These are phyloP conservation scores for Paramisgurnus dabryanus DNA, from an alignment of 2,113 vertebrate genomes.

Conservation along the genomic window DNA sequence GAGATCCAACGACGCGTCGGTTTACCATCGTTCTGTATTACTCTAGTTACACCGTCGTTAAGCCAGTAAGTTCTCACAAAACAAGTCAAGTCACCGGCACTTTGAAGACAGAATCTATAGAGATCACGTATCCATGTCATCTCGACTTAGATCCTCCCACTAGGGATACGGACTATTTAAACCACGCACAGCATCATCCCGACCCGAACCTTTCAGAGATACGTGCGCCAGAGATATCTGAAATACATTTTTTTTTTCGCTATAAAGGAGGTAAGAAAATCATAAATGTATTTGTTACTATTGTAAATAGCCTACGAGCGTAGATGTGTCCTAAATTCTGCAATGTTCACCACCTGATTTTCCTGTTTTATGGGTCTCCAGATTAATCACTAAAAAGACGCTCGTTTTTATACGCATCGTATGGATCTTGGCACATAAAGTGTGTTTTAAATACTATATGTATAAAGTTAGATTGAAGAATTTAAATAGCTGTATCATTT, in stretches of 20 bases:
- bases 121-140: conserved; percentile 48
- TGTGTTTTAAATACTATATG: not conserved
- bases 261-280: conserved; percentile 34
- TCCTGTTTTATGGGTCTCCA: not conserved
- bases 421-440: not conserved
- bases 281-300: not conserved
- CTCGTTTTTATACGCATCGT: not conserved
- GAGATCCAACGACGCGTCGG: not conserved
- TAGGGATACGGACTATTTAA: conserved; percentile 66
- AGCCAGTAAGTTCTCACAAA: not conserved
- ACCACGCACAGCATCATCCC: conserved; percentile 55
- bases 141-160: conserved; percentile 68
- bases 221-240: conserved; percentile 6
- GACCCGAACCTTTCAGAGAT: conserved; percentile 30
- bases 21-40: not conserved
- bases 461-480: not conserved
- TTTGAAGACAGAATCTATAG: not conserved
- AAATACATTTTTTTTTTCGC: not conserved
- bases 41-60: not conserved
- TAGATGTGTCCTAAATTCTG: conserved; percentile 66
- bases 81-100: not conserved
- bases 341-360: conserved; percentile 45
- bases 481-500: too few relatives aligned
- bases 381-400: not conserved
- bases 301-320: not conserved